These are phyloP conservation scores for Yasuhikotakia modesta DNA, from an alignment of 2,797 vertebrate species.

Conservation along the genomic window DNA sequence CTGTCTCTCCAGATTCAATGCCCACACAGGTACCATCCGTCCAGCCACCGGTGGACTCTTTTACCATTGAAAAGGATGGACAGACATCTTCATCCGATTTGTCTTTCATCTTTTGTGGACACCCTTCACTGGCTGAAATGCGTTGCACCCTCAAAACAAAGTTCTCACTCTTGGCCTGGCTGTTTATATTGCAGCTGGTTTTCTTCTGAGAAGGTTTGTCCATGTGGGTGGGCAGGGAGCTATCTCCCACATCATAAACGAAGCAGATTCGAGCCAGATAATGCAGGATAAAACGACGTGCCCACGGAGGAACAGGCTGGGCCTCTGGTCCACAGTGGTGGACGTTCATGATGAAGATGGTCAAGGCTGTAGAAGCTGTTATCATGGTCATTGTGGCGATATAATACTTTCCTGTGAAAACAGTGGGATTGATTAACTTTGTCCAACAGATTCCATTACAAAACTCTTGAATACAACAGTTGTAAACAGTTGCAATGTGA, in stretches of 20 bases:
- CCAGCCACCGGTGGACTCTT: rapidly evolving
- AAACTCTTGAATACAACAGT: neutral
- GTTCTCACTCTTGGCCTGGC: conserved; percentile 52
- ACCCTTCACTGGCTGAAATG: neutral
- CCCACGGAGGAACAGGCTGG: conserved; percentile 93
- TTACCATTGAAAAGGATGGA: conserved; percentile 3
- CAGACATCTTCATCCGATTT: conserved; percentile 62
- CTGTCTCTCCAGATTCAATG: conserved; percentile 53
- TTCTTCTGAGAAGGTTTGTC: conserved; percentile 38
- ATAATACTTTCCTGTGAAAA: conserved; percentile 90
- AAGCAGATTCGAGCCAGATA: conserved; percentile 83
- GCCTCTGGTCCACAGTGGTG: conserved; percentile 96
- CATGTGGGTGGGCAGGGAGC: conserved; percentile 66
- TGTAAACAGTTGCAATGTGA: conserved; percentile 1
- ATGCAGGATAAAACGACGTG: conserved; percentile 78
- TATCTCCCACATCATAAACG: conserved; percentile 80
- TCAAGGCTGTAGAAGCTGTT: conserved; percentile 94
- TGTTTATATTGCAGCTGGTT: conserved; percentile 55
- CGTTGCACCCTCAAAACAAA: conserved; percentile 16
- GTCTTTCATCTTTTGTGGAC: neutral
- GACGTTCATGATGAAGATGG: conserved; percentile 98
- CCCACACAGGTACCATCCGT: conserved; percentile 27
- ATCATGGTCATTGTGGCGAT: conserved; percentile 99
- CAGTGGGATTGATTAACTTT: neutral
- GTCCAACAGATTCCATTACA: conserved; percentile 4